These are phyloP conservation scores for Drosophila imparisetae DNA, from an alignment of 2,888 invertebrate species.

Conservation along the genomic window DNA sequence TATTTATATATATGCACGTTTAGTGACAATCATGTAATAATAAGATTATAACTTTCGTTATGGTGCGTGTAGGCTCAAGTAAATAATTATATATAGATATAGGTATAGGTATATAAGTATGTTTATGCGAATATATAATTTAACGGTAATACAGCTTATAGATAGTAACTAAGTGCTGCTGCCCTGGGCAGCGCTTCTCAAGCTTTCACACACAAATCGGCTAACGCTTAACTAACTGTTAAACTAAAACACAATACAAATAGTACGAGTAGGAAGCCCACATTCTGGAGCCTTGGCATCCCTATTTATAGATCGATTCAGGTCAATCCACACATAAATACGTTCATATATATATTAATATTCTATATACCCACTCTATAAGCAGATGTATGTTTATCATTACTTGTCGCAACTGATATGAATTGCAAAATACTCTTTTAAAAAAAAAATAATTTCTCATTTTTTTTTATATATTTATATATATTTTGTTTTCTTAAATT, in stretches of 20 bases:
- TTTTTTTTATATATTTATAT: background rate
- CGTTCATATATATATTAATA: background rate
- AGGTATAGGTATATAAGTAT: conserved; percentile 9
- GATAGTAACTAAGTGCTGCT: conserved; percentile 30
- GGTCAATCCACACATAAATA: background rate
- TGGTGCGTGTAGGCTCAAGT: conserved; percentile 15
- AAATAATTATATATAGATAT: background rate
- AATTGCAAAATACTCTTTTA: conserved; percentile 11
- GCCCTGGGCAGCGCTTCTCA: conserved; percentile 45
- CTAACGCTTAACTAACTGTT: background rate
- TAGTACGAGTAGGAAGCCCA: conserved; percentile 7
- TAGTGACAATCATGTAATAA: background rate
- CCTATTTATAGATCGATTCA: background rate
- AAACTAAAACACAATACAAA: conserved; percentile 27
- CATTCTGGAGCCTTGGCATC: background rate
- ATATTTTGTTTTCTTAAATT: background rate
- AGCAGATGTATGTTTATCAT: conserved; percentile 1
- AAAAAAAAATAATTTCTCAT: background rate
- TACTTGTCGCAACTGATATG: conserved; percentile 14
- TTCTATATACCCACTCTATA: background rate
- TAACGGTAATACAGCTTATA: conserved; percentile 50
- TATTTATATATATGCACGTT: background rate
- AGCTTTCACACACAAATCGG: conserved; percentile 35
- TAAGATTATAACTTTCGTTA: conserved; percentile 16
- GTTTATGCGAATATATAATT: conserved; percentile 21